These are phyloP conservation scores for Sinopyrophorus schimmeli DNA, from an alignment of 2,888 invertebrate species.

Conservation along the genomic window DNA sequence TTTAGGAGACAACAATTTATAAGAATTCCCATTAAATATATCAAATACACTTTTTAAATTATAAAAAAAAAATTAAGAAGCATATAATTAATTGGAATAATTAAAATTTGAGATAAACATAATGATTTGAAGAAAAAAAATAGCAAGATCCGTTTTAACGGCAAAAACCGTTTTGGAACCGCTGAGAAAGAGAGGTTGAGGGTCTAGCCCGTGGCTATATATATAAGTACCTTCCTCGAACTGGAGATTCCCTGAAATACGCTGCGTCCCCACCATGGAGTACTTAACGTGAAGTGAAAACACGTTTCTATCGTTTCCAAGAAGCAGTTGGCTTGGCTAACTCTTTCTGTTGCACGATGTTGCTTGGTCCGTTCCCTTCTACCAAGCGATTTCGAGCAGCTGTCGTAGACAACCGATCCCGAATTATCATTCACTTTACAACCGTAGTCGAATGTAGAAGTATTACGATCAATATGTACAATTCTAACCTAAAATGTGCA, in stretches of 20 bases:
- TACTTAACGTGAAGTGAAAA: conserved; percentile 52
- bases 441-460: conserved; percentile 27
- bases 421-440: conserved; percentile 34
- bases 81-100: too few species aligned
- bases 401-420: conserved; percentile 33
- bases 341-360: conserved; percentile 27
- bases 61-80: too few species aligned
- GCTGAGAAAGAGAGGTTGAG: conserved; percentile 34
- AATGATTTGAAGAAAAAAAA: too few species aligned
- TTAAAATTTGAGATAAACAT: too few species aligned
- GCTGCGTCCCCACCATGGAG: conserved; percentile 38
- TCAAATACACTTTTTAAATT: too few species aligned
- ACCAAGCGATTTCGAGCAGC: conserved; percentile 28
- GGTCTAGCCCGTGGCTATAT: conserved; percentile 38
- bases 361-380: conserved; percentile 22
- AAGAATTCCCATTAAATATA: too few species aligned
- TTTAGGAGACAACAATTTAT: too few species aligned
- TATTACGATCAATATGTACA: conserved; percentile 39
- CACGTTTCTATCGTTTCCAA: conserved; percentile 51
- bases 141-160: too few species aligned
- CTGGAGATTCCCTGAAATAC: conserved; percentile 53
- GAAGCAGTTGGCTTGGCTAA: conserved; percentile 38
- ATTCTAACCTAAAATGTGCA: conserved; percentile 36
- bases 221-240: conserved; percentile 49
- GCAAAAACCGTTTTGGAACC: conserved; percentile 16